phyloP scores from a whole-genome alignment of 2,797 vertebrate genomes.

The Eremophila alpestris region DNA sequence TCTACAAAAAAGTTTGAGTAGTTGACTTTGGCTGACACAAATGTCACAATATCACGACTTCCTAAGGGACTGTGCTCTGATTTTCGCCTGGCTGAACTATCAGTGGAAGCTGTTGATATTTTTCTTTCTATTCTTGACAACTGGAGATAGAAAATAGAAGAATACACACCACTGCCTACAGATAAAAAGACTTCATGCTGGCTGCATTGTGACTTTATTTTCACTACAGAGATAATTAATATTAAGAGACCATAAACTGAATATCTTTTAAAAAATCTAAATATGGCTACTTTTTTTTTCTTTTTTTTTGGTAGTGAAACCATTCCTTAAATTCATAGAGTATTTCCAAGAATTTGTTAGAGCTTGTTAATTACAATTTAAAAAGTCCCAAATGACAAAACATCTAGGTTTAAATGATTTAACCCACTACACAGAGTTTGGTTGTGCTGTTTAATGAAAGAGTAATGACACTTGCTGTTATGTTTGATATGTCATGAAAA shows the following conservation, averaged over 20 bases:
- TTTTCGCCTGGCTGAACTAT: not conserved
- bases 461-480: not conserved
- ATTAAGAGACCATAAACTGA: not conserved
- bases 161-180: not conserved
- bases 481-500: not conserved
- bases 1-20: not conserved
- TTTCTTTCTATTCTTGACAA: conserved; percentile 5
- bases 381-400: not conserved
- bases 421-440: not conserved
- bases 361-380: not conserved
- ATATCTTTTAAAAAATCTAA: not conserved
- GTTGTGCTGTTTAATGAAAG: not conserved
- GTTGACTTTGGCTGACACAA: not conserved
- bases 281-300: not conserved
- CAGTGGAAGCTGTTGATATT: not conserved
- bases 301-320: not conserved
- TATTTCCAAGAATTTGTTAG: not conserved
- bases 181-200: not conserved
- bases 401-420: not conserved
- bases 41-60: not conserved
- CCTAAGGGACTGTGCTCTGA: not conserved
- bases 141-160: not conserved
- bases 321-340: not conserved
- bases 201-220: not conserved
- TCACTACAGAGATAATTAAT: not conserved